Conservation (phyloP, 2,888 invertebrate genomes). For the Ramazzottius varieornatus region DNA sequence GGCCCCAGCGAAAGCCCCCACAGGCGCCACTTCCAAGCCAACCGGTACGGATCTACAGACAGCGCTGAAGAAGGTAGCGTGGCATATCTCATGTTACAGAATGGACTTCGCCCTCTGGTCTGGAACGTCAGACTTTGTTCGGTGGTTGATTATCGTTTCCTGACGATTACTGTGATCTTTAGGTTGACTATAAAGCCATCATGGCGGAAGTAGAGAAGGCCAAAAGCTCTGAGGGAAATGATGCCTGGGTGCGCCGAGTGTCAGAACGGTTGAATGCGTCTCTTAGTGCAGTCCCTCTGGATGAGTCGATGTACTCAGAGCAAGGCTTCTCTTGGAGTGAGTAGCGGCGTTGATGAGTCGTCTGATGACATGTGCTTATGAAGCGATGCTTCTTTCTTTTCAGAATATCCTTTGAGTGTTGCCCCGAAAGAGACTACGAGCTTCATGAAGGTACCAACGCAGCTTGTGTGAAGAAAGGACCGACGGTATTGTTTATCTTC, state of each 20-base stretch:
- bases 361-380: background rate
- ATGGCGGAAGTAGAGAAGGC: background rate
- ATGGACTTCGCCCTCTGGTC: background rate
- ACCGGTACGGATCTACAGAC: background rate
- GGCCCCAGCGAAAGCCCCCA: background rate
- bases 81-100: background rate
- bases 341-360: background rate
- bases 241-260: background rate
- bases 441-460: background rate
- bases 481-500: too few species aligned
- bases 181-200: background rate
- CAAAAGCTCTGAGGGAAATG: background rate
- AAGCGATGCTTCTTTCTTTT: background rate
- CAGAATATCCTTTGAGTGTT: background rate
- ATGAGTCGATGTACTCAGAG: background rate
- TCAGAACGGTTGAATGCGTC: background rate
- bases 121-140: background rate
- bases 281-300: background rate
- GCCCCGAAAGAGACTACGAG: background rate
- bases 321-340: background rate
- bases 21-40: background rate
- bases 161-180: background rate
- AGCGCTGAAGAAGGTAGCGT: constrained; percentile 1
- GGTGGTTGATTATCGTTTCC: background rate
- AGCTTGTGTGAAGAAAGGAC: too few species aligned